Percentiles rank a stretch among this genome's conserved stretches.
phyloP scores from a whole-genome alignment of 2,888 invertebrate species.

The Sussaba pulchella region DNA sequence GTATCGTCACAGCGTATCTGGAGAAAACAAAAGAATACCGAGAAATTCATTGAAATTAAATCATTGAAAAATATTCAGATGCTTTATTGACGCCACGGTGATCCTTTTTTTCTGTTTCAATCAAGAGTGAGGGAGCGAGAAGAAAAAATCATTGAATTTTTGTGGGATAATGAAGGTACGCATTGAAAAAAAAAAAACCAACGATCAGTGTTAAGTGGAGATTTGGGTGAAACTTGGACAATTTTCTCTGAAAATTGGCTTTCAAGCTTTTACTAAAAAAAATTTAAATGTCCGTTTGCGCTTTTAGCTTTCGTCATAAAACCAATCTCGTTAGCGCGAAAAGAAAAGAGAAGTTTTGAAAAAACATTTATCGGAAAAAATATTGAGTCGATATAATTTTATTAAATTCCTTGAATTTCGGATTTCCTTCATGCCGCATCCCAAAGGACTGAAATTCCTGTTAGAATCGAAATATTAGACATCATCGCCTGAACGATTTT shows the following conservation, averaged over 20 bases:
- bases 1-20: conserved; percentile 71
- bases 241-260: neutral
- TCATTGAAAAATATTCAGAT: conserved; percentile 60
- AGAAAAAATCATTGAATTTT: neutral
- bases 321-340: too few species aligned
- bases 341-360: too few species aligned
- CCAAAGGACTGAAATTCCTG: conserved; percentile 21
- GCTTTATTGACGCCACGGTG: conserved; percentile 57
- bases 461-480: conserved; percentile 49
- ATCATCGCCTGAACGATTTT: conserved; percentile 54
- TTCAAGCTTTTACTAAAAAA: neutral
- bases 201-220: neutral
- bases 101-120: conserved; percentile 8
- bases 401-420: too few species aligned
- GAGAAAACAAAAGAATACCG: conserved; percentile 11
- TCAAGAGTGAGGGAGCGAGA: conserved; percentile 11
- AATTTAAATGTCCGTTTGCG: neutral
- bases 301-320: neutral
- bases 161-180: conserved; percentile 10
- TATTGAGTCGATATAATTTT: neutral
- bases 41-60: conserved; percentile 51
- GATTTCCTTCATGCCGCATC: conserved; percentile 12
- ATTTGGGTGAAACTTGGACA: neutral
- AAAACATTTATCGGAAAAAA: too few species aligned
- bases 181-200: conserved; percentile 7